Percentiles rank a stretch among this genome's conserved stretches.
phyloP scores from a whole-genome alignment of 2,113 vertebrate genomes.

The Cisticola juncidis region DNA sequence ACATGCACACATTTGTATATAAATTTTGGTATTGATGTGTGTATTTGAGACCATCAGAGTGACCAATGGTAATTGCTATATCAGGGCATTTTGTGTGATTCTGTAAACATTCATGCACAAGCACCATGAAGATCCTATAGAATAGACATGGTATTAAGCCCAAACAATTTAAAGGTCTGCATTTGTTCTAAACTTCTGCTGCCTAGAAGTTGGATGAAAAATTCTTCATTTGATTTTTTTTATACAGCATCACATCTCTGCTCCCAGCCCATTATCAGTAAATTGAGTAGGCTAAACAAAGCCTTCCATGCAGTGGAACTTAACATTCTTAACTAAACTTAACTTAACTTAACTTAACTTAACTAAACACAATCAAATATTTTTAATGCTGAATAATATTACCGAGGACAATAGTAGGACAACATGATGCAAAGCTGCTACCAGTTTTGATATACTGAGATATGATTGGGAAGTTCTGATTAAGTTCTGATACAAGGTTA shows the following conservation, averaged over 20 bases:
- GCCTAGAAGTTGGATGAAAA: not conserved
- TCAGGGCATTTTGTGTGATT: not conserved
- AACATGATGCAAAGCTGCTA: not conserved
- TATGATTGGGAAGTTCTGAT: not conserved
- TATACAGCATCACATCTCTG: not conserved
- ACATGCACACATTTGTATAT: rapidly evolving
- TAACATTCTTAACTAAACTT: too few species aligned
- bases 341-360: too few species aligned
- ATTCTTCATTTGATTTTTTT: not conserved
- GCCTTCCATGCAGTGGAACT: not conserved
- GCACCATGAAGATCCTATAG: not conserved
- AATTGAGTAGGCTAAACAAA: not conserved
- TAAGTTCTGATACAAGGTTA: not conserved
- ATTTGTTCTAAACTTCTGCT: not conserved
- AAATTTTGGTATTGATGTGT: not conserved
- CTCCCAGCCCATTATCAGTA: not conserved
- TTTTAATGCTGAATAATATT: not conserved
- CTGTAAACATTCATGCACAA: not conserved
- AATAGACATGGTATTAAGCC: not conserved
- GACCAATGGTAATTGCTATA: not conserved
- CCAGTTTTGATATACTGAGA: not conserved
- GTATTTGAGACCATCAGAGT: not conserved
- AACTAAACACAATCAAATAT: not conserved
- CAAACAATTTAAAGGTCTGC: not conserved
- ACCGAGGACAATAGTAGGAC: not conserved